Base-by-base conservation (phyloP, 2,888 invertebrate species). In the Acronicta psi region DNA sequence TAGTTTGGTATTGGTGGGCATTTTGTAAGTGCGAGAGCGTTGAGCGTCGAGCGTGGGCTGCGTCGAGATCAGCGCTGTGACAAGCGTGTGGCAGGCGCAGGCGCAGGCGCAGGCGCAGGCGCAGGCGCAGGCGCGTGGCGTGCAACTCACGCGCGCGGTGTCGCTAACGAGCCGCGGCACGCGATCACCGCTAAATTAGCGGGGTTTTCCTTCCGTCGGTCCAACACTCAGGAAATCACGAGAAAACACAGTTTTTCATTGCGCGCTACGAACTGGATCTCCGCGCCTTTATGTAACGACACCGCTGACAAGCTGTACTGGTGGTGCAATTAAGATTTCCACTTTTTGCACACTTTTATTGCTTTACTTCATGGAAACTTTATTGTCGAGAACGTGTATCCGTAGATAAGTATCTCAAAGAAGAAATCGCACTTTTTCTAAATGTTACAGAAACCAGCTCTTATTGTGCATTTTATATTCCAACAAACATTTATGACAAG, bases 321-420 rank as follows among this genome's bases (percentile, higher is more conserved):
- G 82, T 86, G 72, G 84, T 72, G 91, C 92, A 93, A 93, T 94
- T 94, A 93, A 91, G 91, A 90, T 91, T 93, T 91, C 90, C 89
- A 93, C 92, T 93, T 93, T 93, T 93, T 94, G 91, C 90, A 80
- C 86, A 86, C 85, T 91, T 91, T 93, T 92, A 92, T 93, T 91
- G 87, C 92, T 90, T 88, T 84, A 90, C 88, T 94, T 93, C 93
- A 91, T 90, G 94, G 94, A 93, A 93, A 93, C 89, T 90, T 92
- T 92, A 92, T 91, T 92, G 93, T 92, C 88, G 82, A 88, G 89
- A 90, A 89, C 88, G 85, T 87, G 88, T 91, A 89, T 86, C 83
- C 84, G 85, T 87, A 87, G 93, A 93, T 93, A 90, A 86, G 83
- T 87, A 92, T 93, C 92, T 88, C 83, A 84, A 83, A 90, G 89